Evolutionary conservation across 2,113 vertebrate species (phyloP).

Genomic region (Columba livia): DNA sequence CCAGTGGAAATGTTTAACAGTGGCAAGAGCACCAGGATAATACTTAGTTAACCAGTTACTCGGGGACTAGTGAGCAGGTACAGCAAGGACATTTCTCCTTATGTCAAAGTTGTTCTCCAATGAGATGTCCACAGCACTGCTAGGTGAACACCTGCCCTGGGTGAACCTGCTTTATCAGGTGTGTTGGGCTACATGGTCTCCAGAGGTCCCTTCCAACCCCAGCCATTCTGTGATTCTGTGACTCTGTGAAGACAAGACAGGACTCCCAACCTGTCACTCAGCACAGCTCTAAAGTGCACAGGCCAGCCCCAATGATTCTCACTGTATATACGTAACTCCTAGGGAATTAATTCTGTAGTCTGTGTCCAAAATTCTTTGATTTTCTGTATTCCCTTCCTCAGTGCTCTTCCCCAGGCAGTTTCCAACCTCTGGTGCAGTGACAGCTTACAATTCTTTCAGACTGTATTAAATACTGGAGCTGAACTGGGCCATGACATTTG

Average conservation of each 20-base stretch:
- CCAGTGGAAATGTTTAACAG: neutral
- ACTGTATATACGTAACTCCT: rapidly evolving
- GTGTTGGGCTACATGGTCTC: too few species aligned
- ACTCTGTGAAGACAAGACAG: neutral
- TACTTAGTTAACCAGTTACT: neutral
- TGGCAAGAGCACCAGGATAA: neutral
- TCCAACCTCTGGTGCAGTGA: neutral
- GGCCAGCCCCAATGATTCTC: neutral
- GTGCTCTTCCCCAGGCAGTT: neutral
- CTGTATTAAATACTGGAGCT: neutral
- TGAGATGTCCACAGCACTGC: neutral
- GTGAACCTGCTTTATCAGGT: too few species aligned
- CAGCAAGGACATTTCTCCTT: neutral
- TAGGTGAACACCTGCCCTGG: too few species aligned
- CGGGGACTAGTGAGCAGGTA: neutral
- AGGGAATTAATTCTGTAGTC: neutral
- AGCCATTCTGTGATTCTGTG: too few species aligned
- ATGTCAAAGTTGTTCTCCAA: neutral
- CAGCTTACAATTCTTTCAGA: neutral
- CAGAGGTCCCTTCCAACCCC: too few species aligned
- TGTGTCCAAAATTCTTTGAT: neutral
- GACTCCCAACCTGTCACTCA: neutral
- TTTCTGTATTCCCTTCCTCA: neutral
- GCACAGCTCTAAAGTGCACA: neutral
- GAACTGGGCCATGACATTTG: neutral